Base-by-base conservation (phyloP, 2,888 invertebrate species). In the Macrosoma leucophasiata region DNA sequence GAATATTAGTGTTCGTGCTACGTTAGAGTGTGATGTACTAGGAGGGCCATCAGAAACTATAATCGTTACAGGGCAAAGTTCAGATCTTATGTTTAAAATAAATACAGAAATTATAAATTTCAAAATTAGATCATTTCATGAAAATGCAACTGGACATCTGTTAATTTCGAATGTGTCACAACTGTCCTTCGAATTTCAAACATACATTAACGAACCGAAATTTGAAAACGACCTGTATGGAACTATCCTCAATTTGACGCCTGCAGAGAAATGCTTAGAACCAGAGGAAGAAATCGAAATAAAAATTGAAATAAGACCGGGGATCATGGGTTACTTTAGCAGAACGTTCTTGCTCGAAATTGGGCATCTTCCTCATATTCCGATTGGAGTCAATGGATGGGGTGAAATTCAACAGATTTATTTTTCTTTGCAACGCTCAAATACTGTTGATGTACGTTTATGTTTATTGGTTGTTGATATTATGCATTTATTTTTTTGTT, bases 381-480 rank as follows among this genome's bases (percentile, higher is more conserved):
- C 68, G 0, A 78, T 90, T 24, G 74, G 74, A 37, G 78, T 89
- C 3, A 74, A 66, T 43, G 89, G 89, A 17, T 85, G 84, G 65
- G 88, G 86, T 7, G 85, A 86, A 2, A 77, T 87, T 37, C 86
- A 88, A 2, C 90, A 90, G 73, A 59, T 88, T 15, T 87, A 85
- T 53, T 55, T 88, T 13, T 65, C 67, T 23, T 52, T 88, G 12
- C 78, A 76, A 6, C 77, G 86, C 39, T 72, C 77, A 7, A 55
- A 62, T 24, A 53, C 70, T 14, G 47, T 51, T 13, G 41, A 66
- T 5, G 70, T 76, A 51, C 58, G 62, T 57, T 17, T 23, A 11
- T 22, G 2, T 17, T 15, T 8, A 12, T 14, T 14, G 4, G 30
- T 11, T 19, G 4, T 20, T 24, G 14, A 40, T 52, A 30, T 20